Evolutionary conservation across 2,888 invertebrate species (phyloP).

Genomic region (Sminthurides aquaticus): DNA sequence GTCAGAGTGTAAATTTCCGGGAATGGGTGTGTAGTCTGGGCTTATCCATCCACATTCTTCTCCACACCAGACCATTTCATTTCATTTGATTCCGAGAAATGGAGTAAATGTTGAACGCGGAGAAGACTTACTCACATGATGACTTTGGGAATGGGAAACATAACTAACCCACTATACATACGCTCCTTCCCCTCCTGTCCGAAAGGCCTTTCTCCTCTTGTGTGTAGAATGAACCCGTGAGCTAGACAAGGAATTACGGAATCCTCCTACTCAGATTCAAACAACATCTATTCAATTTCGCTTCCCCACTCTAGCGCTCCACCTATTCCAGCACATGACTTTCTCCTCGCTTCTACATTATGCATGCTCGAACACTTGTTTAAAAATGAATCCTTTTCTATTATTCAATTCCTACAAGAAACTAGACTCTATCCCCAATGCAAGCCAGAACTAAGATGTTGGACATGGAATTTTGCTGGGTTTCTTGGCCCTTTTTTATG

Average conservation of each 20-base stretch:
- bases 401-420: neutral
- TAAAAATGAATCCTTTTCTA: conserved; percentile 5
- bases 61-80: neutral
- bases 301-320: neutral
- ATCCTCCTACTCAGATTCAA: neutral
- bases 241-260: too few relatives aligned
- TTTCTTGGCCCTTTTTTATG: neutral
- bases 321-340: neutral
- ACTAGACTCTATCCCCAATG: neutral
- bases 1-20: conserved; percentile 1
- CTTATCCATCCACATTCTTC: neutral
- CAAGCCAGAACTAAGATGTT: neutral
- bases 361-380: conserved; percentile 1
- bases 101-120: neutral
- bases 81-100: neutral
- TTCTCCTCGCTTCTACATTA: neutral
- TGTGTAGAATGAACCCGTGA: neutral
- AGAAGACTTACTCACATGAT: neutral
- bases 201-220: neutral
- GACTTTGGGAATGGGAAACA: neutral
- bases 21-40: neutral
- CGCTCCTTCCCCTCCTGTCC: too few relatives aligned
- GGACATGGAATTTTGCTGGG: neutral
- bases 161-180: neutral
- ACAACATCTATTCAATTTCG: conserved; percentile 1